Evolutionary conservation across 2,113 vertebrate species (phyloP).

Genomic region (Chunga burmeisteri): DNA sequence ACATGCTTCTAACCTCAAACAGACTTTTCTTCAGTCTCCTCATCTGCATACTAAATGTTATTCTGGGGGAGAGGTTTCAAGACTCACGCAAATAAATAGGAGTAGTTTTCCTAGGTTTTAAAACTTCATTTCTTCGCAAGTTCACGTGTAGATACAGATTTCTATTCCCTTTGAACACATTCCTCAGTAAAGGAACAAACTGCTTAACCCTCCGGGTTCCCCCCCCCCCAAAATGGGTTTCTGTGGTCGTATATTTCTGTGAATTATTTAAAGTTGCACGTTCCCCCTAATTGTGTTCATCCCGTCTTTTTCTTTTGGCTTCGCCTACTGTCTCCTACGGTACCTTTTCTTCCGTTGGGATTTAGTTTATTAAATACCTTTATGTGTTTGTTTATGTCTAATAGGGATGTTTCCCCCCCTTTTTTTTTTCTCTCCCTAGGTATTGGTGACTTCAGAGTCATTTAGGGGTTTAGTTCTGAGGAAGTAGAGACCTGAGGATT

Average conservation of each 20-base stretch:
- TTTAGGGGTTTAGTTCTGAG: slow-evolving; percentile 21
- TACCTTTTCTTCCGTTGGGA: background rate
- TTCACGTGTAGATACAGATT: background rate
- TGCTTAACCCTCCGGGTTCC: background rate
- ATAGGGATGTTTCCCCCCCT: background rate
- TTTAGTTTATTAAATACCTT: background rate
- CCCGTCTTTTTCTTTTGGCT: background rate
- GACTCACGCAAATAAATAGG: background rate
- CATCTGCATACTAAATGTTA: background rate
- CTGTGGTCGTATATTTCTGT: background rate
- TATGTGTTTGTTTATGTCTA: background rate
- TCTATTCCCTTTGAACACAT: background rate
- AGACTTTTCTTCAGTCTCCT: background rate
- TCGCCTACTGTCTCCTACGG: background rate
- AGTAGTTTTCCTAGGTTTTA: background rate
- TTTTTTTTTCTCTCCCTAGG: slow-evolving; percentile 12
- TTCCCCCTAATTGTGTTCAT: background rate
- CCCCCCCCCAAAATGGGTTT: background rate
- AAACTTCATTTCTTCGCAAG: background rate
- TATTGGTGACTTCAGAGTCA: slow-evolving; percentile 32
- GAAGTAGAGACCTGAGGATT: background rate
- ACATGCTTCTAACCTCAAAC: background rate
- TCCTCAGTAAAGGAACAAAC: background rate
- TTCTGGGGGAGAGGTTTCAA: background rate
- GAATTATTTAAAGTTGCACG: background rate